A percentile compares a stretch with the other conserved stretches of the same genome.
Conservation (phyloP, 2,797 vertebrate species). For the Mergus octosetaceus region DNA sequence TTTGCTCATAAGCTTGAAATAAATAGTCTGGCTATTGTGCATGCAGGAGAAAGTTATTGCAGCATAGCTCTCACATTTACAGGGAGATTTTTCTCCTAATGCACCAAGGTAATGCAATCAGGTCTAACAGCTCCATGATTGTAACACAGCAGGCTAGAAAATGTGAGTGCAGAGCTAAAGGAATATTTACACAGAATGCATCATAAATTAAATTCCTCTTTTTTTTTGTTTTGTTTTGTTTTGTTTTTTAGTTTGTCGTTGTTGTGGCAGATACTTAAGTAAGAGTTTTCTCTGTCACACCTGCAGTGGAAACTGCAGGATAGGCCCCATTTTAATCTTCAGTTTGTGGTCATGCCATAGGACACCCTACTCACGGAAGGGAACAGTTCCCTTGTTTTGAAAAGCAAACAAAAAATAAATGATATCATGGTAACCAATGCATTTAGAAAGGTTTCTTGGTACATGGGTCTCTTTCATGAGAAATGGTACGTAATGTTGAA, state of each 20-base stretch:
- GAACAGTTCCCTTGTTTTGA: not conserved
- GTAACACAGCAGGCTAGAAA: conserved; percentile 16
- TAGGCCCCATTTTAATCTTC: not conserved
- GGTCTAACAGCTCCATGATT: conserved; percentile 61
- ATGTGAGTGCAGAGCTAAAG: not conserved
- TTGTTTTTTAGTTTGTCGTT: not conserved
- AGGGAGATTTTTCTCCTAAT: conserved; percentile 45
- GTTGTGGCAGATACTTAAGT: not conserved
- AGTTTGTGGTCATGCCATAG: not conserved
- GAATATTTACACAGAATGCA: not conserved
- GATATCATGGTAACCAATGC: not conserved
- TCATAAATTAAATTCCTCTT: not conserved
- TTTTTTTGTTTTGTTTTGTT: not conserved
- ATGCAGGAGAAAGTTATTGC: conserved; percentile 67
- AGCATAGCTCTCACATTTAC: conserved; percentile 38
- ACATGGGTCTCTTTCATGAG: not conserved
- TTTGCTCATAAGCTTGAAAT: conserved; percentile 52
- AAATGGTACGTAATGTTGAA: not conserved
- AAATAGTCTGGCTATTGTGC: conserved; percentile 51
- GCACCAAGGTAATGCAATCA: conserved; percentile 67
- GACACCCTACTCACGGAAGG: not conserved
- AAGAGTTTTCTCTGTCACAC: not conserved
- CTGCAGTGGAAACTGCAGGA: not conserved
- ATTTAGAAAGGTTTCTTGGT: not conserved
- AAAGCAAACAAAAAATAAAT: not conserved